Evolutionary conservation across 2,888 invertebrate genomes (phyloP).

Genomic region (Hypsopygia costalis): DNA sequence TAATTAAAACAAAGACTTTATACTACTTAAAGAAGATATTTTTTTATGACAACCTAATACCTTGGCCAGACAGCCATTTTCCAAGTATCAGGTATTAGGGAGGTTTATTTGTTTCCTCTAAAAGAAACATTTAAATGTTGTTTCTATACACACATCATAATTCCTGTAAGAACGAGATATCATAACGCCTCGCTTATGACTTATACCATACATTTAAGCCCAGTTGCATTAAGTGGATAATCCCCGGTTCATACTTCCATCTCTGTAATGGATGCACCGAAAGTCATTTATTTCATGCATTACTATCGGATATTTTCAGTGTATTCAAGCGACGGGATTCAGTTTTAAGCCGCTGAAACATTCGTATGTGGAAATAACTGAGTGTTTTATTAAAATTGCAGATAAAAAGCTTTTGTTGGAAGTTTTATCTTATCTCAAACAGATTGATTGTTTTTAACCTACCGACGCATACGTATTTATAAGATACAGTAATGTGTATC

Average conservation of each 20-base stretch:
- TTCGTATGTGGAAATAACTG: conserved; percentile 9
- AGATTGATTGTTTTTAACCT: too few relatives aligned
- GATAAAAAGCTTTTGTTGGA: neutral
- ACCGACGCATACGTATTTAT: too few relatives aligned
- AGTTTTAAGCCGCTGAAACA: conserved; percentile 22
- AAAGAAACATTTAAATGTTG: too few relatives aligned
- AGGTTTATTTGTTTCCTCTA: too few relatives aligned
- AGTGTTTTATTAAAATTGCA: neutral
- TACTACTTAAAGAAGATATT: too few relatives aligned
- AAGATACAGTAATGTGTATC: too few relatives aligned
- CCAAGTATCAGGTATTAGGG: too few relatives aligned
- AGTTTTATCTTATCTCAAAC: neutral
- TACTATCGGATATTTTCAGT: conserved; percentile 48
- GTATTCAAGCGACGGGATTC: conserved; percentile 37
- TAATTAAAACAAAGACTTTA: too few relatives aligned
- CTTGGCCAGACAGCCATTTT: too few relatives aligned
- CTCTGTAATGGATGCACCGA: conserved; percentile 69
- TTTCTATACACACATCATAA: too few relatives aligned
- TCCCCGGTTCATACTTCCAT: conserved; percentile 70
- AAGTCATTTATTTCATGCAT: conserved; percentile 47
- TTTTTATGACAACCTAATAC: too few relatives aligned
- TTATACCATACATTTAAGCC: conserved; percentile 25
- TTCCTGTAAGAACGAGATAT: too few relatives aligned
- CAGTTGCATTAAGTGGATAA: conserved; percentile 68
- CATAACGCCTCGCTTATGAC: conserved; percentile 19